A percentile compares a stretch with the other conserved stretches of the same genome.
Evolutionary conservation across 2,113 vertebrate species (phyloP).

Genomic region (Prinia subflava): DNA sequence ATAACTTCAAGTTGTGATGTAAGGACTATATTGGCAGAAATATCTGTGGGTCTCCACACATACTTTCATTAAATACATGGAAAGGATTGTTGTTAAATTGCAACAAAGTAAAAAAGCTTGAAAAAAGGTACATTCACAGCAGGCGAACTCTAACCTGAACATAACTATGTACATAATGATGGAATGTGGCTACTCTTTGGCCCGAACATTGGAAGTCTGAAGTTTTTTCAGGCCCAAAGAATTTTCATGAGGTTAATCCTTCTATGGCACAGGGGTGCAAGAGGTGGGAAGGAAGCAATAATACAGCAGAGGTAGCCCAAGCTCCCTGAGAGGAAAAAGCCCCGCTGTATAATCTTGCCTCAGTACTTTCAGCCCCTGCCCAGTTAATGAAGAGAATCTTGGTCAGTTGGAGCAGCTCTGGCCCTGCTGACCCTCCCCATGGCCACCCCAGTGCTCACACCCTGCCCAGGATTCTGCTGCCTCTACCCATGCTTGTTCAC

Average conservation of each 20-base stretch:
- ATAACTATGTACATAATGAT: neutral
- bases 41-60: neutral
- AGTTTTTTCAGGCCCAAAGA: neutral
- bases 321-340: neutral
- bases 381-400: neutral
- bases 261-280: neutral
- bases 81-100: neutral
- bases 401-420: rapidly evolving
- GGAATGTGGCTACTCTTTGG: neutral
- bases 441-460: neutral
- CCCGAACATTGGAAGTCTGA: neutral
- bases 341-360: neutral
- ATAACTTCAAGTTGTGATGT: neutral
- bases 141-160: neutral
- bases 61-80: neutral
- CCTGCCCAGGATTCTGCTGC: neutral
- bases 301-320: neutral
- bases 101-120: neutral
- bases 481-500: neutral
- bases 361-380: neutral
- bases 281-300: neutral
- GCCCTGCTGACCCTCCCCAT: neutral
- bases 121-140: neutral
- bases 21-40: neutral
- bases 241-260: neutral